Conservation (phyloP, 2,888 invertebrate species). For the Peribatodes rhomboidaria region DNA sequence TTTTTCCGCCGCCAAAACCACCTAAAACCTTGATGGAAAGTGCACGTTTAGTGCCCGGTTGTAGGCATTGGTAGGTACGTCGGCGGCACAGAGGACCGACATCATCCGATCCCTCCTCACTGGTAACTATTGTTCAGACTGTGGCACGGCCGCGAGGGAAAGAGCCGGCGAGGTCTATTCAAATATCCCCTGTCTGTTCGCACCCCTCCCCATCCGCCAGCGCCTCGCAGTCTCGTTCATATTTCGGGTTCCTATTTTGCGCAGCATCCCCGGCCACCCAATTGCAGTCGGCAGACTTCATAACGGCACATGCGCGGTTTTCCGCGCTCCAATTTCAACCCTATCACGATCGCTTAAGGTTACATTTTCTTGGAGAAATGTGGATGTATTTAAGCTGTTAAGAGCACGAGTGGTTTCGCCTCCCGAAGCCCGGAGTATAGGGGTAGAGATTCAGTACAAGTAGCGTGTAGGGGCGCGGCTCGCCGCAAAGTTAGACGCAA, state of each 20-base stretch:
- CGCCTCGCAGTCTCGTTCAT: constrained; percentile 87
- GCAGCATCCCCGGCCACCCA: constrained; percentile 87
- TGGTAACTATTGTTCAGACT: constrained; percentile 38
- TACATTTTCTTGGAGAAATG: constrained; percentile 40
- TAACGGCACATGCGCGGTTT: constrained; percentile 62
- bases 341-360: constrained; percentile 47
- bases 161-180: constrained; percentile 83
- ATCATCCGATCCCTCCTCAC: constrained; percentile 70
- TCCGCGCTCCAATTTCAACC: constrained; percentile 49
- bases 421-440: constrained; percentile 84
- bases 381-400: constrained; percentile 56
- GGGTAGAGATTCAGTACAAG: constrained; percentile 87
- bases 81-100: constrained; percentile 82
- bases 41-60: constrained; percentile 77
- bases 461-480: constrained; percentile 86
- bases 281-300: constrained; percentile 83
- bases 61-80: constrained; percentile 79
- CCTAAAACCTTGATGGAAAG: constrained; percentile 73
- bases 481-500: constrained; percentile 86
- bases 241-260: constrained; percentile 87
- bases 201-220: constrained; percentile 82
- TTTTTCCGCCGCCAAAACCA: constrained; percentile 66
- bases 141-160: constrained; percentile 64
- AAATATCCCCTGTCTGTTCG: constrained; percentile 83
- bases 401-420: constrained; percentile 59